Conservation (phyloP, 2,113 vertebrate species). For the Albula goreensis region DNA sequence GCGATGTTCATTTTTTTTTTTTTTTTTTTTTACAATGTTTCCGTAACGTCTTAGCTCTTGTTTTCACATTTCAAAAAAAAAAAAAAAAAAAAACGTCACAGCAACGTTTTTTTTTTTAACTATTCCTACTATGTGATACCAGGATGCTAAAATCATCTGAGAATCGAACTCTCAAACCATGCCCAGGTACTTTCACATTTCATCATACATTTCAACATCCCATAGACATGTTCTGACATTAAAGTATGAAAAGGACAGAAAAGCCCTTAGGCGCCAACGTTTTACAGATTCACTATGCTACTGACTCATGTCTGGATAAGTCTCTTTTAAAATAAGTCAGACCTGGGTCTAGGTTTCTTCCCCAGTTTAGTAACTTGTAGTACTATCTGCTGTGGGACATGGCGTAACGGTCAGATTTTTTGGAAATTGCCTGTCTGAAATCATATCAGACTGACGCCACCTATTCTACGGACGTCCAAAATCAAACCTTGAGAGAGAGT, state of each 20-base stretch:
- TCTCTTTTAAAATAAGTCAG: neutral
- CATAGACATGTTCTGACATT: neutral
- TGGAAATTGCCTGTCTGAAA: too few relatives aligned
- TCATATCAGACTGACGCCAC: neutral
- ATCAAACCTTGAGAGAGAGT: neutral
- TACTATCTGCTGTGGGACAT: neutral
- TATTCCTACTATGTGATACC: neutral
- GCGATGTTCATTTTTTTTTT: neutral
- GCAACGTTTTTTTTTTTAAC: neutral
- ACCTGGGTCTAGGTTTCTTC: neutral
- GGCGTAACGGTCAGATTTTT: neutral
- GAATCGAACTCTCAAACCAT: neutral
- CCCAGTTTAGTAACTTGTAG: neutral
- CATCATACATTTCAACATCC: neutral
- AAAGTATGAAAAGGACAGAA: neutral
- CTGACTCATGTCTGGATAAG: neutral
- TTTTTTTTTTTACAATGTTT: neutral
- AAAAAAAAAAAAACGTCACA: neutral
- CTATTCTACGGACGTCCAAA: neutral
- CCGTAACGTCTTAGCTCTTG: neutral
- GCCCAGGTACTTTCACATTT: neutral
- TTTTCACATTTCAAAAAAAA: too few relatives aligned
- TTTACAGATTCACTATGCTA: neutral
- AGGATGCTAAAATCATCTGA: neutral
- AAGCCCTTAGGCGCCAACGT: neutral